Conservation (phyloP, 1,140 invertebrate species). For the Drosophila sproati region DNA sequence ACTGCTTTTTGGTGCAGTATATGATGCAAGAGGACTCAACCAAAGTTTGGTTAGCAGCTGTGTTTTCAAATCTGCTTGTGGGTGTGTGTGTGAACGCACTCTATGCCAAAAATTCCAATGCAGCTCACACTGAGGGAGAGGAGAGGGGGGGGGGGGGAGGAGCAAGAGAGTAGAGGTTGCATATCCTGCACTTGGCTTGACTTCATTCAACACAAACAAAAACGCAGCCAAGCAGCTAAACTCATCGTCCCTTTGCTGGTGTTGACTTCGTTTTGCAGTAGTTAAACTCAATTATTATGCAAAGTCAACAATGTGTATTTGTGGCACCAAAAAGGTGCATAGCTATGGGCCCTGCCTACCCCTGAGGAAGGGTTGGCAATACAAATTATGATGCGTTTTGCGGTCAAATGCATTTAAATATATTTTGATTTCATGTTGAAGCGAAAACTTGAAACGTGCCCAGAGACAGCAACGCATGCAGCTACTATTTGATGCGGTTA, state of each 20-base stretch:
- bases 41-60: slow-evolving; percentile 69
- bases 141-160: slow-evolving; percentile 1
- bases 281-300: slow-evolving; percentile 83
- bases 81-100: slow-evolving; percentile 34
- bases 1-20: slow-evolving; percentile 1
- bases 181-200: slow-evolving; percentile 65
- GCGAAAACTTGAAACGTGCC: slow-evolving; percentile 69
- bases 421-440: slow-evolving; percentile 81
- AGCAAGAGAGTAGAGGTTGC: slow-evolving; percentile 8
- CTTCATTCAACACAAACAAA: slow-evolving; percentile 72
- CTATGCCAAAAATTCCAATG: slow-evolving; percentile 71
- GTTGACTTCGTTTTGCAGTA: slow-evolving; percentile 63
- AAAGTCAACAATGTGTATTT: slow-evolving; percentile 82
- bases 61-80: slow-evolving; percentile 24
- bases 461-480: slow-evolving; percentile 11
- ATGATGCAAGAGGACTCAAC: slow-evolving; percentile 54
- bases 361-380: neutral
- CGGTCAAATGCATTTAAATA: slow-evolving; percentile 79
- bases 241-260: slow-evolving; percentile 30
- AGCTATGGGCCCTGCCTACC: neutral
- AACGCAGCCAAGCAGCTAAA: slow-evolving; percentile 75
- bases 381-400: slow-evolving; percentile 20
- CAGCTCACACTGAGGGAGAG: slow-evolving; percentile 31
- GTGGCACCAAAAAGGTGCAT: slow-evolving; percentile 68
- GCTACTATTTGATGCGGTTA: slow-evolving; percentile 58